phyloP scores from a whole-genome alignment of 2,797 vertebrate genomes.

The Sebastes diploproa region DNA sequence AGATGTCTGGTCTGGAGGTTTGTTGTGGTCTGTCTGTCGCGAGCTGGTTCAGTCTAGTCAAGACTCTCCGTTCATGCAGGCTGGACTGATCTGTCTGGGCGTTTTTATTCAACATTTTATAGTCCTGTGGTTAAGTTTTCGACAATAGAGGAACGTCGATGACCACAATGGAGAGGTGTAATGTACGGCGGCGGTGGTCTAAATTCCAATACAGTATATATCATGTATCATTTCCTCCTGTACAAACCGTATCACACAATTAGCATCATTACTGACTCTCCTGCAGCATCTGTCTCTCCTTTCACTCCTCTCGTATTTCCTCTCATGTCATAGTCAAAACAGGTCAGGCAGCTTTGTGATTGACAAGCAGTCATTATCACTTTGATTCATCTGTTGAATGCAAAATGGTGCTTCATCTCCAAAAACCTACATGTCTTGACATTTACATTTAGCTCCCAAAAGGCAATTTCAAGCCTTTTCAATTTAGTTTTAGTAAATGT shows the following conservation, averaged over 20 bases:
- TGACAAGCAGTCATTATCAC: conserved; percentile 23
- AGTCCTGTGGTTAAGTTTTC: not conserved
- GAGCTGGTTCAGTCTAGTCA: not conserved
- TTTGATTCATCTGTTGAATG: conserved; percentile 5
- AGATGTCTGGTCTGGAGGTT: conserved; percentile 38
- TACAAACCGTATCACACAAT: not conserved
- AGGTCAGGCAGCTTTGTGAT: conserved; percentile 9
- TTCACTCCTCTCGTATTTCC: conserved; percentile 18
- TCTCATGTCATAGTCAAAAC: conserved; percentile 19
- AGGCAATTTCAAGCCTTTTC: conserved; percentile 15
- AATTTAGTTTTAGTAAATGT: conserved; percentile 26
- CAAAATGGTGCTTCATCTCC: conserved; percentile 1
- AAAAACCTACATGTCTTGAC: not conserved
- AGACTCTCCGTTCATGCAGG: not conserved
- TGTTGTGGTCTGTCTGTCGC: not conserved
- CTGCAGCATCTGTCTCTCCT: not conserved
- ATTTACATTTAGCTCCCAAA: conserved; percentile 11
- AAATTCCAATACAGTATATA: not conserved
- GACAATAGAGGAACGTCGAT: not conserved
- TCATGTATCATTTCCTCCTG: not conserved
- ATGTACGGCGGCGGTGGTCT: not conserved
- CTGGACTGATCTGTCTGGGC: not conserved
- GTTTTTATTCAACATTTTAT: not conserved
- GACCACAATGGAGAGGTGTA: not conserved
- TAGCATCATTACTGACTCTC: not conserved